A percentile compares a stretch with the other conserved stretches of the same genome.
Evolutionary conservation across 1,140 invertebrate genomes (phyloP).

Genomic region (Hirudo medicinalis): DNA sequence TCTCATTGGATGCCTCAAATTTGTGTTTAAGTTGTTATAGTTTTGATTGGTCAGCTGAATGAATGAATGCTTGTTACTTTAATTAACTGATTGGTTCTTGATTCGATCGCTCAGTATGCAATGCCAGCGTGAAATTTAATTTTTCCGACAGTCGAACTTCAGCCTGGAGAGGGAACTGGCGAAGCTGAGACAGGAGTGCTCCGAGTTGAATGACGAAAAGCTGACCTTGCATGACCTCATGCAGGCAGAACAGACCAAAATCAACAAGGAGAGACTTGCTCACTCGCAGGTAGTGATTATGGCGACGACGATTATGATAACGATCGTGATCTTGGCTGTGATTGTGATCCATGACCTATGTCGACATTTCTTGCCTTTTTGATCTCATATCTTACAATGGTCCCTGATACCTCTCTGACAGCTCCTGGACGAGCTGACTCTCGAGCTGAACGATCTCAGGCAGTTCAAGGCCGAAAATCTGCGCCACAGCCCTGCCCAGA

Average conservation of each 20-base stretch:
- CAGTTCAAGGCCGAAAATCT: conserved; percentile 30
- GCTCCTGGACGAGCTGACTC: conserved; percentile 38
- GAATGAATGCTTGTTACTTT: no score
- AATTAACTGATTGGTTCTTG: no score
- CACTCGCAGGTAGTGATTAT: conserved; percentile 38
- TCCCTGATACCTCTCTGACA: conserved; percentile 20
- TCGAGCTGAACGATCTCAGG: conserved; percentile 39
- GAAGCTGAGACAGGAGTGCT: conserved; percentile 47
- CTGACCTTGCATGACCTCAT: conserved; percentile 45
- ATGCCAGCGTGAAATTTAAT: no score
- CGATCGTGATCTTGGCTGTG: not conserved
- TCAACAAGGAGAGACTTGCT: conserved; percentile 36
- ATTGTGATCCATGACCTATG: not conserved
- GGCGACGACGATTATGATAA: not conserved
- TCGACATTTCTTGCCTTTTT: not conserved
- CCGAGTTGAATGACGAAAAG: conserved; percentile 47
- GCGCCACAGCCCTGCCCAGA: conserved; percentile 28
- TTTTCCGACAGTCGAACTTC: conserved; percentile 39
- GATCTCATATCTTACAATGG: no score
- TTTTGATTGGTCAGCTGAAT: no score
- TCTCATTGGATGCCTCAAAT: not conserved
- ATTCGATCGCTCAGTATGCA: no score
- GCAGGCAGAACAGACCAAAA: conserved; percentile 48
- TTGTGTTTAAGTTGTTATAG: no score
- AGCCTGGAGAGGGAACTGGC: conserved; percentile 44